Conservation (phyloP, 2,113 vertebrate species). For the Mobula birostris region DNA sequence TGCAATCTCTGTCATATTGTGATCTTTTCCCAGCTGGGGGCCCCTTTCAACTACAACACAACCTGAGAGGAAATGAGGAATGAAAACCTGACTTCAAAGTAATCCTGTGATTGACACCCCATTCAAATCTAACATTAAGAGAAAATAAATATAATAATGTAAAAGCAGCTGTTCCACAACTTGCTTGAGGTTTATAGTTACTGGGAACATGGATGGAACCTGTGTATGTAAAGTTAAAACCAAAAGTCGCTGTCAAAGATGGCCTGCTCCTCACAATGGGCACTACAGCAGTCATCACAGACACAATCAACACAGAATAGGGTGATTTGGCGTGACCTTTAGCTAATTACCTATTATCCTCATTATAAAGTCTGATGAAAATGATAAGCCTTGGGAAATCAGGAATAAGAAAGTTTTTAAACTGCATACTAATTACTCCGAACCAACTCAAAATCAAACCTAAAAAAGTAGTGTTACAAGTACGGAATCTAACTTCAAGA, state of each 20-base stretch:
- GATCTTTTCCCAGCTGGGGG: not conserved
- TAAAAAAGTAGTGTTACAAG: not conserved
- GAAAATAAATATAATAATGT: not conserved
- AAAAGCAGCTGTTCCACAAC: not conserved
- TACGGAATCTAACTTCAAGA: too few species aligned
- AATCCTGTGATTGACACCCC: not conserved
- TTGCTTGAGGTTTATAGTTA: not conserved
- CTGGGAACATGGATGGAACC: not conserved
- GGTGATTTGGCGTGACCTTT: not conserved
- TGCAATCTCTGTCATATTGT: too few species aligned
- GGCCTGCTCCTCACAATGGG: not conserved
- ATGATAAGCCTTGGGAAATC: not conserved
- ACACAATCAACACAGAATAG: not conserved
- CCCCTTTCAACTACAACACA: not conserved
- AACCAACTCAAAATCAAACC: not conserved
- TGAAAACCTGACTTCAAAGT: not conserved
- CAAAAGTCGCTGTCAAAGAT: not conserved
- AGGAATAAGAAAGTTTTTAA: not conserved
- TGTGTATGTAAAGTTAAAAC: not conserved
- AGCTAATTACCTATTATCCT: not conserved
- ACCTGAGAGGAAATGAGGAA: not conserved
- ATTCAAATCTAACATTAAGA: not conserved
- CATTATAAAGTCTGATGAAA: not conserved
- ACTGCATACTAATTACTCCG: not conserved
- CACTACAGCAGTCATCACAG: not conserved